Evolutionary conservation across 2,888 invertebrate genomes (phyloP), one percentile per base, ranked within the genome.

Genomic region (Drosophila atripex): DNA sequence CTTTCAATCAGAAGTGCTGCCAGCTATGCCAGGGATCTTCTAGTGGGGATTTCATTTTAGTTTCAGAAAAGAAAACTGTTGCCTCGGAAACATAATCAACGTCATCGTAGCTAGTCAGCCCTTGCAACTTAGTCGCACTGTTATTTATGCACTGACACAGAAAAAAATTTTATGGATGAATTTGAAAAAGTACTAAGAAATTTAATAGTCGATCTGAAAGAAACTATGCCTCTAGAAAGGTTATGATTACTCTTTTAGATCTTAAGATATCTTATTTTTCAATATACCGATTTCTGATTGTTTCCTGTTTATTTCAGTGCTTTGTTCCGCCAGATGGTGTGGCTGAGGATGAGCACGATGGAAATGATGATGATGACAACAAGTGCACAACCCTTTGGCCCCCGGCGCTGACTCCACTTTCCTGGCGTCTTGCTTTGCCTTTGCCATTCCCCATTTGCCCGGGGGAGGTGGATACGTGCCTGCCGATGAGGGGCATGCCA

Each of bases 361-460:
- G 47, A 54, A 77, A 68, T 61, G 71, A 65, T 69, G 65, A 80
- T 77, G 83, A 83, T 56, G 73, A 77, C 77, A 75, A 71, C 68
- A 72, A 86, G 86, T 82, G 76, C 80, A 84, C 85, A 82, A 86
- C 82, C 76, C 85, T 80, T 84, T 72, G 69, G 76, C 75, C 85
- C 66, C 68, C 65, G 53, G 50, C 65, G 52, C 38, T 66, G 61
- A 69, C 66, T 69, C 71, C 55, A 59, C 41, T 47, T 64, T 25
- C 51, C 68, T 69, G 65, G 66, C 61, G 38, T 61, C 71, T 75
- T 59, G 66, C 39, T 38, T 57, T 72, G 53, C 46, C 63, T 43
- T 54, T 53, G 28, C 60, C 68, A 39, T 54, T 45, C 21, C 21
- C 12, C 28, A 49, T 49, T 49, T 45, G 23, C 35, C 52, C 30